Evolutionary conservation across 2,888 invertebrate genomes (phyloP).

Genomic region (Rhogogaster chlorosoma): DNA sequence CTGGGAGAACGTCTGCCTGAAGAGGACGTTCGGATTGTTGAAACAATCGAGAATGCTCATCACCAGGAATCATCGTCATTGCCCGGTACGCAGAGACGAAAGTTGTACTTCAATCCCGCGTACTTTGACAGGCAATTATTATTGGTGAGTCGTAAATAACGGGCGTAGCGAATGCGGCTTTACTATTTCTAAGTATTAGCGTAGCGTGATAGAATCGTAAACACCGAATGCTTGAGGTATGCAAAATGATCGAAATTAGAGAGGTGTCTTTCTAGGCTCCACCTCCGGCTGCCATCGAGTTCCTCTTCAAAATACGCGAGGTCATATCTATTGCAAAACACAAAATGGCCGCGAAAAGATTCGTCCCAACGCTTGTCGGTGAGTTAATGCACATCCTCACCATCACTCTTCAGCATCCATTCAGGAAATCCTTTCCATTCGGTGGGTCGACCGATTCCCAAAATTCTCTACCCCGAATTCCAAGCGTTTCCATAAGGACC

Average conservation of each 20-base stretch:
- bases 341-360: slow-evolving; percentile 91
- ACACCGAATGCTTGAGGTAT: slow-evolving; percentile 22
- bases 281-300: slow-evolving; percentile 94
- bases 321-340: slow-evolving; percentile 94
- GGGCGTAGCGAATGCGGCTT: background rate
- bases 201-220: background rate
- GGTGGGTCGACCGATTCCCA: background rate
- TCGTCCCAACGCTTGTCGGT: slow-evolving; percentile 86
- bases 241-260: slow-evolving; percentile 48
- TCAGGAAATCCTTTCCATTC: background rate
- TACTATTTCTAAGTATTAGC: background rate
- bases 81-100: slow-evolving; percentile 85
- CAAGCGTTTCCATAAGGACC: background rate
- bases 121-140: slow-evolving; percentile 94
- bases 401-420: background rate
- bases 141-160: slow-evolving; percentile 81
- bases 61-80: slow-evolving; percentile 71
- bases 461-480: background rate
- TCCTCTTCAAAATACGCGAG: slow-evolving; percentile 92
- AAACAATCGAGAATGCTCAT: slow-evolving; percentile 84
- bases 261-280: slow-evolving; percentile 85
- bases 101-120: slow-evolving; percentile 93
- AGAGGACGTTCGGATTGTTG: slow-evolving; percentile 92
- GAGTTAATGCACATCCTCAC: slow-evolving; percentile 28
- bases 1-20: slow-evolving; percentile 86